Percentiles rank a stretch among this genome's conserved stretches.
phyloP scores from a whole-genome alignment of 2,113 vertebrate species.

The Triplophysa siluroides region DNA sequence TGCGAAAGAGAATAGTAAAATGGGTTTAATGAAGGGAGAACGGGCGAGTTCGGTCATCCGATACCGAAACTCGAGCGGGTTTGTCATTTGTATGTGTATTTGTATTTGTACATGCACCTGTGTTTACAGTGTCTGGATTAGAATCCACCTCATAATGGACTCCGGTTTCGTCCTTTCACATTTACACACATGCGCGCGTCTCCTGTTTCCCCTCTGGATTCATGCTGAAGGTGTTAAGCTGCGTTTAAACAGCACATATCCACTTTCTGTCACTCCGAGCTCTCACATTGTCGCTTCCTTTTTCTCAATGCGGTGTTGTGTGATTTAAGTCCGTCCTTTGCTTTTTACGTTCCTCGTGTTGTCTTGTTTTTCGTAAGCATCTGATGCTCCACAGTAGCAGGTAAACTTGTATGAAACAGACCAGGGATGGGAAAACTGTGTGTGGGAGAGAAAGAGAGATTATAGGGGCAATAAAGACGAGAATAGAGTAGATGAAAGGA shows the following conservation, averaged over 20 bases:
- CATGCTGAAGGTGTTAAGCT: constrained; percentile 72
- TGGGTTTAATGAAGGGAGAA: constrained; percentile 31
- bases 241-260: constrained; percentile 74
- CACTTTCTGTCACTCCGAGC: constrained; percentile 64
- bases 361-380: background rate
- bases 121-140: constrained; percentile 40
- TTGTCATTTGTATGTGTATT: constrained; percentile 34
- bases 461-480: constrained; percentile 43
- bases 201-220: constrained; percentile 71
- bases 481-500: constrained; percentile 51
- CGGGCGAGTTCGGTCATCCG: constrained; percentile 21
- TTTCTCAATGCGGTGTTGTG: constrained; percentile 10
- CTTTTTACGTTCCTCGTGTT: constrained; percentile 42
- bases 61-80: constrained; percentile 24
- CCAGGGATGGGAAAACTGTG: constrained; percentile 9
- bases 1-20: background rate
- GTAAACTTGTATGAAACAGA: background rate
- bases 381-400: background rate
- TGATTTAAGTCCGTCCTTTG: constrained; percentile 34
- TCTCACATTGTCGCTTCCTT: constrained; percentile 49
- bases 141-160: constrained; percentile 15
- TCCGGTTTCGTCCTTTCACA: constrained; percentile 3
- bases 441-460: constrained; percentile 25
- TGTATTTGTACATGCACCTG: constrained; percentile 38
- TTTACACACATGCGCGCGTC: constrained; percentile 22